A percentile compares a stretch with the other conserved stretches of the same genome.
Conservation (phyloP, 2,797 vertebrate species). For the Gymnothorax reevesii region DNA sequence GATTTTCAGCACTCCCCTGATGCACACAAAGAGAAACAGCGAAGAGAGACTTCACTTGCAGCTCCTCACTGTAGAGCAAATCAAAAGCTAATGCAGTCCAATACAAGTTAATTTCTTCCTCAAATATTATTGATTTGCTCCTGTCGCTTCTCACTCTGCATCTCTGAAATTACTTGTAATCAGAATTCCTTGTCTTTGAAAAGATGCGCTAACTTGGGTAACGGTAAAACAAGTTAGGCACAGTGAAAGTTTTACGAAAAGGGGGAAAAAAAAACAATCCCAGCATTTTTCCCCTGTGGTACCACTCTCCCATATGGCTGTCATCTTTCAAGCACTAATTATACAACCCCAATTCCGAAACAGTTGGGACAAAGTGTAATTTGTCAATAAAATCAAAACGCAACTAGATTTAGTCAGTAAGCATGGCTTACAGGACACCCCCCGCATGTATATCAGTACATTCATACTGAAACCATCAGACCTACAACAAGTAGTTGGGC, state of each 20-base stretch:
- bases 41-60: not conserved
- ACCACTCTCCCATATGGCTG: not conserved
- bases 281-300: not conserved
- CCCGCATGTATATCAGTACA: no score
- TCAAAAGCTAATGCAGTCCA: not conserved
- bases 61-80: not conserved
- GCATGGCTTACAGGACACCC: no score
- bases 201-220: not conserved
- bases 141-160: not conserved
- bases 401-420: no score
- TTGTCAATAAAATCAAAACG: no score
- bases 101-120: not conserved
- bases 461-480: no score
- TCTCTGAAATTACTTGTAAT: not conserved
- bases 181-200: not conserved
- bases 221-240: not conserved
- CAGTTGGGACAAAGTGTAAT: no score
- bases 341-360: no score
- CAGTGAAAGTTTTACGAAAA: not conserved
- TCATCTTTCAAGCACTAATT: not conserved
- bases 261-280: not conserved
- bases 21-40: not conserved
- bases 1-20: conserved; percentile 86
- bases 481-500: no score
- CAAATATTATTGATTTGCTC: not conserved